Base-by-base conservation (phyloP, 1,140 invertebrate genomes). In the Himalopsyche phryganea region DNA sequence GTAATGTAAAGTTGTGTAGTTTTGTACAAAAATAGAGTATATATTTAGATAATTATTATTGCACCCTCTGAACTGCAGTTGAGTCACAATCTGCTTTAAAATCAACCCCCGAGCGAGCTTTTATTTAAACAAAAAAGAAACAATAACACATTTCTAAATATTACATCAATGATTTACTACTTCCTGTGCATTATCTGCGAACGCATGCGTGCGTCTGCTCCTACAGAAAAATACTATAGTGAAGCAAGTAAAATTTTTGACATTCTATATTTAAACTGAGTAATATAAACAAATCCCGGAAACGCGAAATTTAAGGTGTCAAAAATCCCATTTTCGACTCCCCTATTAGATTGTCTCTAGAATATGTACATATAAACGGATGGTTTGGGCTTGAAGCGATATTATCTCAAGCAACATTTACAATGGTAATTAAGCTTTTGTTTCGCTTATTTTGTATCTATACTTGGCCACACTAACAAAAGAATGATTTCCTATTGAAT, bases 291-390 rank as follows among this genome's bases (percentile, higher is more conserved):
- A 69, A 67, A 69, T 68, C 65, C 65, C 53, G 67, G 67, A 71
- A 74, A 71, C 67, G 70, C 68, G 68, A 74, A 74, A 72, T 73
- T 70, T 65, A 66, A 68, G 65, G 67, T 71, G 70, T 74, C 70
- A 72, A 71, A 71, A 72, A 70, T 71, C 63, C 66, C 70, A 69
- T 70, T 71, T 50, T 46, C 66, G 67, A 65, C 67, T 68, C 57
- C 57, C 56, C 55, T 50, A 32, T 41, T 28, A 28, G 23, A 28
- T 28, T 28, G 23, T 28, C 14, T 35, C 33, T 35, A 41, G 10
- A 17, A 17, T 32, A 6, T 49, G 14, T 11, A 45, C 33, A 45
- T 13, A 40, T 11, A 11, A 13, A n/a, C 4, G 38, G 11, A n/a
- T 40, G 38, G 15, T n/a, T 35, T 35, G 11, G n/a, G 38, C 11